Evolutionary conservation across 1,140 invertebrate genomes (phyloP).

Genomic region (Apis laboriosa): DNA sequence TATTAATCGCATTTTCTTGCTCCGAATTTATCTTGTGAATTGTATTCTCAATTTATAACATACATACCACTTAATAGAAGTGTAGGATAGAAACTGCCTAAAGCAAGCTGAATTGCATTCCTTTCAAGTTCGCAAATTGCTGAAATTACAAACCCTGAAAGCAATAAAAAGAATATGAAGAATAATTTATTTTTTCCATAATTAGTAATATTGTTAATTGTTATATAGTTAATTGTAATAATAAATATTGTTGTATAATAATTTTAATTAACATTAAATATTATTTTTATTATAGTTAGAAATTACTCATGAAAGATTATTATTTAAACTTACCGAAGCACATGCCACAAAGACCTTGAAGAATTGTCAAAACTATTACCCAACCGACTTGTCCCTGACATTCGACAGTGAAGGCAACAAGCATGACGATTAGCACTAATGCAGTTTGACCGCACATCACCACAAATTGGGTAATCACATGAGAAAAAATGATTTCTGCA

Average conservation of each 20-base stretch:
- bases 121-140: constrained; percentile 95
- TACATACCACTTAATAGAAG: constrained; percentile 88
- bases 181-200: not conserved
- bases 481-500: constrained; percentile 94
- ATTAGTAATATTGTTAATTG: no score
- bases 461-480: constrained; percentile 95
- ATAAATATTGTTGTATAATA: no score
- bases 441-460: constrained; percentile 96
- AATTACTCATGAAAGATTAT: not conserved
- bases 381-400: constrained; percentile 91
- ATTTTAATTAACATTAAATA: not conserved
- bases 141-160: constrained; percentile 92
- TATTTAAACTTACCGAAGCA: constrained; percentile 86
- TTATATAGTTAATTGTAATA: no score
- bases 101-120: constrained; percentile 95
- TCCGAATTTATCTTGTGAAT: not conserved
- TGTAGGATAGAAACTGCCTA: constrained; percentile 97
- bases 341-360: constrained; percentile 96
- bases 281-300: not conserved
- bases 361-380: constrained; percentile 91
- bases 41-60: constrained; percentile 54
- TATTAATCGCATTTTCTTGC: not conserved
- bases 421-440: constrained; percentile 94
- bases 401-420: constrained; percentile 93
- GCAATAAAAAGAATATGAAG: not conserved